Base-by-base conservation (phyloP, 2,113 vertebrate genomes). In the Microcebus lehilahytsara region DNA sequence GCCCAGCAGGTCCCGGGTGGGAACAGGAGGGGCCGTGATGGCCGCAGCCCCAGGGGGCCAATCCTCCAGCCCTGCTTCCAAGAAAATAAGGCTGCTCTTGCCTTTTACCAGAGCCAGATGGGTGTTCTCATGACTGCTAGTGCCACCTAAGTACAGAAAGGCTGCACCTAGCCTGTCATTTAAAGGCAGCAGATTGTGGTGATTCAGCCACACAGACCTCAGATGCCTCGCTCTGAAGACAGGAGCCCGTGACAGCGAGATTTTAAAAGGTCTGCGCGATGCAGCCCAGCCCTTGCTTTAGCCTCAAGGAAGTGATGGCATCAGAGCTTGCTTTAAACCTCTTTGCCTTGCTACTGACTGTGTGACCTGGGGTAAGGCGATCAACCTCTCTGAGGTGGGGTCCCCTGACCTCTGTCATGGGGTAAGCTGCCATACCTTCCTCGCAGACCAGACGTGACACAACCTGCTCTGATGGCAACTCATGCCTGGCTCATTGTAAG, bases 41-140 rank as follows among this genome's bases (percentile, higher is more conserved):
- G 32, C 60, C 10, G 1, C 13, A 56, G 9, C 25, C 13, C 42
- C 78, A 34, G 85, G 94, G 66, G 42, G 37, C 56, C 51, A 60
- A 23, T 62, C 51, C 14, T 42, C 74, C 42, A 86, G 83, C 34
- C 19, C 88, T 91, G 34, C 78, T 96, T 91, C 74, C 19, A 27
- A 80, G 94, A 97, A 94, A 97, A 95, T 17, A 81, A 96, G 25
- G 53, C 62, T 46, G 5, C 23, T 94, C 72, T 88, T 60, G 49
- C 69, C 56, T 93, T 95, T 97, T 49, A 69, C 62, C n/a, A 67
- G 42, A 79, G 83, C 42, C 40, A 75, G 58, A 88, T 93, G 67
- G 74, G 8, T 66, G 56, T 88, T 86, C 79, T 96, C 13, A 19
- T 49, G 89, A 79, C 72, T 85, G 62, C 3, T 11, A 17, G 53